These are phyloP conservation scores for Phataginus tricuspis DNA, from an alignment of 2,797 vertebrate genomes.

Conservation along the genomic window DNA sequence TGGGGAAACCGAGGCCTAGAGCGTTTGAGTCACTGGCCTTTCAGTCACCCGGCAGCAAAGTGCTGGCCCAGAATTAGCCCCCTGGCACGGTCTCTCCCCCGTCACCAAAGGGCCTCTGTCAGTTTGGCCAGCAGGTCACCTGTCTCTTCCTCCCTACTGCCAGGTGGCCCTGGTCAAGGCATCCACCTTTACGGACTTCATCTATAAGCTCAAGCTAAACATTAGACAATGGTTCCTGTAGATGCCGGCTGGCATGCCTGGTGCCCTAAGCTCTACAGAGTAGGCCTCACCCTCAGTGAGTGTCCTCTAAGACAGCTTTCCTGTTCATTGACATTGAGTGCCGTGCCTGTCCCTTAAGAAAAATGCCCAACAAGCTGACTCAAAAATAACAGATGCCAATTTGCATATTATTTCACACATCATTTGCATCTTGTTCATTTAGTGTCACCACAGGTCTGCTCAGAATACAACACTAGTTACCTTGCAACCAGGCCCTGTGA, in stretches of 20 bases:
- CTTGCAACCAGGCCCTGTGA: not conserved
- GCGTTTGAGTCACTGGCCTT: not conserved
- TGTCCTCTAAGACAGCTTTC: not conserved
- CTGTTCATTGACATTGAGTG: not conserved
- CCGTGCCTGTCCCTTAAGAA: constrained; percentile 46
- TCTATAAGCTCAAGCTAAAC: not conserved
- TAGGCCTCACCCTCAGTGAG: not conserved
- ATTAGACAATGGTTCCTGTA: not conserved
- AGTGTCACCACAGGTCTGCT: not conserved
- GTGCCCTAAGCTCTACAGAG: not conserved
- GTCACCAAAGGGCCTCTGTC: not conserved
- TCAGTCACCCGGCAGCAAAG: not conserved
- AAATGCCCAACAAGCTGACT: constrained; percentile 38
- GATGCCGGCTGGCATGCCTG: accelerated
- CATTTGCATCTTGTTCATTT: constrained; percentile 56
- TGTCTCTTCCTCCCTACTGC: not conserved
- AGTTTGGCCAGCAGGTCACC: not conserved
- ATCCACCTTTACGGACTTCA: not conserved
- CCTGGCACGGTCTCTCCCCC: not conserved
- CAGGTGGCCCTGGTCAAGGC: not conserved
- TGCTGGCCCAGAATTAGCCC: not conserved
- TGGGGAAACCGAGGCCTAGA: not conserved
- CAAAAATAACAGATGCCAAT: constrained; percentile 64
- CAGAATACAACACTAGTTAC: constrained; percentile 34
- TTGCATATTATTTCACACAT: constrained; percentile 68